Evolutionary conservation across 1,140 invertebrate species (phyloP).

Genomic region (Meteorus sp.): DNA sequence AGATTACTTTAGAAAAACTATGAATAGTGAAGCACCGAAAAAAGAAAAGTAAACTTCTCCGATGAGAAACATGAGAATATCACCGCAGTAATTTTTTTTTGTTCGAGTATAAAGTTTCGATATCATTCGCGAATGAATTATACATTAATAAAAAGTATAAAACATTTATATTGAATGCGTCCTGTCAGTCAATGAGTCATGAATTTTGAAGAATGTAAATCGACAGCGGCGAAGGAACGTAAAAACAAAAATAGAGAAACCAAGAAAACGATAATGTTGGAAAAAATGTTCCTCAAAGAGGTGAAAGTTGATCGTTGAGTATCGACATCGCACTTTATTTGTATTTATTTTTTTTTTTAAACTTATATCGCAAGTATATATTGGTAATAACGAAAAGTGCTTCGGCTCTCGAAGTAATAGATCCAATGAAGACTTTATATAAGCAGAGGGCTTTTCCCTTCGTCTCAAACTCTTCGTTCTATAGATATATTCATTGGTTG

Average conservation of each 20-base stretch:
- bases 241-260: background rate
- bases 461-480: too few species aligned
- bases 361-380: conserved; percentile 26
- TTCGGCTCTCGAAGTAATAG: conserved; percentile 44
- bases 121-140: too few species aligned
- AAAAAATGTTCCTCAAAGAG: background rate
- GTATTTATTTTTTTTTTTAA: conserved; percentile 30
- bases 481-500: background rate
- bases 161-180: background rate
- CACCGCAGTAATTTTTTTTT: too few species aligned
- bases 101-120: too few species aligned
- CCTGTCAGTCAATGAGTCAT: background rate
- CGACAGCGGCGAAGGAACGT: background rate
- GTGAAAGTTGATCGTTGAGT: conserved; percentile 6
- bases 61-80: too few species aligned
- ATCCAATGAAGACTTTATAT: conserved; percentile 36
- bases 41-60: too few species aligned
- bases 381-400: conserved; percentile 46
- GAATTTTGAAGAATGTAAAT: too few species aligned
- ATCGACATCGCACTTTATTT: conserved; percentile 18
- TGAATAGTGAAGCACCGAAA: too few species aligned
- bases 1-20: too few species aligned
- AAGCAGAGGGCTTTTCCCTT: conserved; percentile 35
- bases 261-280: background rate
- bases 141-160: too few species aligned